Evolutionary conservation across 2,113 vertebrate species (phyloP).

Genomic region (Pachycephala philippinensis): DNA sequence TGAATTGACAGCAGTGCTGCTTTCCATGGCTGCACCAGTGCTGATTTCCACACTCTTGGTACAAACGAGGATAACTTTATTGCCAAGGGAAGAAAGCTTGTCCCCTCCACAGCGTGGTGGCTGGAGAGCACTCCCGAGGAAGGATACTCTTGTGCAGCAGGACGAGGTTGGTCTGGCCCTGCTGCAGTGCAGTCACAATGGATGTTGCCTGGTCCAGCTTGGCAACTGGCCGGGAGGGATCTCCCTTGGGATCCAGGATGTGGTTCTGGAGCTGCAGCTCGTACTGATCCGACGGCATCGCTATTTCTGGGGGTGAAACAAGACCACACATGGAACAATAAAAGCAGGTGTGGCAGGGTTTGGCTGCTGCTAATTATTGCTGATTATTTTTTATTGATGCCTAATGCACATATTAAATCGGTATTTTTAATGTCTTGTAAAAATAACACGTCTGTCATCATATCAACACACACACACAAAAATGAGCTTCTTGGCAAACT

Average conservation of each 20-base stretch:
- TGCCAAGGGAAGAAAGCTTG: neutral
- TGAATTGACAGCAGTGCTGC: neutral
- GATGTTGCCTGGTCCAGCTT: constrained; percentile 76
- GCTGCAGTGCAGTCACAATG: constrained; percentile 69
- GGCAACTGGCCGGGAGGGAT: constrained; percentile 71
- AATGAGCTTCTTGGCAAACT: neutral
- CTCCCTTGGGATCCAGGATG: constrained; percentile 62
- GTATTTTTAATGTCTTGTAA: neutral
- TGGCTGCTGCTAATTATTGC: neutral
- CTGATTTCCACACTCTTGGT: neutral
- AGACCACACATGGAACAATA: neutral
- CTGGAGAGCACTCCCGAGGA: neutral
- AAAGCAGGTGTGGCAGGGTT: neutral
- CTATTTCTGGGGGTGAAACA: constrained; percentile 73
- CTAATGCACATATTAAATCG: neutral
- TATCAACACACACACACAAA: neutral
- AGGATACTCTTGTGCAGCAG: constrained; percentile 79
- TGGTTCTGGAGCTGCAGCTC: constrained; percentile 88
- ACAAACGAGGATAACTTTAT: neutral
- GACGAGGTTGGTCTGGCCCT: constrained; percentile 73
- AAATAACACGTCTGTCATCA: neutral
- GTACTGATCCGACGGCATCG: constrained; percentile 91
- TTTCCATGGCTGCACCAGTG: neutral
- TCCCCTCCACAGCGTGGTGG: neutral
- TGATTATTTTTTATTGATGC: neutral